These are phyloP conservation scores for Gerris buenoi DNA, from an alignment of 1,140 invertebrate genomes.

Conservation along the genomic window DNA sequence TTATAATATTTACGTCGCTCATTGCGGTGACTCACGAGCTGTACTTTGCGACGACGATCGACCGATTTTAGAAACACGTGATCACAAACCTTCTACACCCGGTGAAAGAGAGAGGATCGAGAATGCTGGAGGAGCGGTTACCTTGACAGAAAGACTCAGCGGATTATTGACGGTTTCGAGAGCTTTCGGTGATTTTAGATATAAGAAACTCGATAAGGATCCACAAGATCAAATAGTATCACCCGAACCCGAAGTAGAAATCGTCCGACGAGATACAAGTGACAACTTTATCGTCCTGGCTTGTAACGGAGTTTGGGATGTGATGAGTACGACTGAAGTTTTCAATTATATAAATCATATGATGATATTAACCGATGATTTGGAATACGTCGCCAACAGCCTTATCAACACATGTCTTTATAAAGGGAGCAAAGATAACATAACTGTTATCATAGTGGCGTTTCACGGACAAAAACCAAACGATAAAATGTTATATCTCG, in stretches of 20 bases:
- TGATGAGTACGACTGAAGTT: conserved; percentile 89
- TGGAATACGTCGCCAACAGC: conserved; percentile 82
- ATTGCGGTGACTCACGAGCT: conserved; percentile 91
- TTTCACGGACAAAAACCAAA: conserved; percentile 83
- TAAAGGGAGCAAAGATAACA: conserved; percentile 99
- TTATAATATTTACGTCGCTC: conserved; percentile 63
- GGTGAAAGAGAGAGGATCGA: conserved; percentile 85
- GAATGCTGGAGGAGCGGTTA: conserved; percentile 85
- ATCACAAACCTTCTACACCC: conserved; percentile 87
- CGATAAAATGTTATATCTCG: conserved; percentile 67
- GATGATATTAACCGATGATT: conserved; percentile 71
- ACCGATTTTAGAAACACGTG: conserved; percentile 78
- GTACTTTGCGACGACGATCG: conserved; percentile 64
- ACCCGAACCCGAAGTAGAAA: conserved; percentile 89
- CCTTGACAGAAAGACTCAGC: conserved; percentile 90
- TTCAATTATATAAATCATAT: conserved; percentile 85
- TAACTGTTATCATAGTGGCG: conserved; percentile 94
- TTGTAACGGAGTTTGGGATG: conserved; percentile 99
- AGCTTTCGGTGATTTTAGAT: conserved; percentile 96
- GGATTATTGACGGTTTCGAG: conserved; percentile 82
- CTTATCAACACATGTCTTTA: conserved; percentile 96
- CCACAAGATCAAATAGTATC: conserved; percentile 83
- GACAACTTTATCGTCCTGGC: conserved; percentile 94
- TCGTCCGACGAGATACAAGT: conserved; percentile 18
- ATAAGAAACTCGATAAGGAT: conserved; percentile 83